Conservation (phyloP, 2,113 vertebrate genomes). For the Chamaea fasciata region DNA sequence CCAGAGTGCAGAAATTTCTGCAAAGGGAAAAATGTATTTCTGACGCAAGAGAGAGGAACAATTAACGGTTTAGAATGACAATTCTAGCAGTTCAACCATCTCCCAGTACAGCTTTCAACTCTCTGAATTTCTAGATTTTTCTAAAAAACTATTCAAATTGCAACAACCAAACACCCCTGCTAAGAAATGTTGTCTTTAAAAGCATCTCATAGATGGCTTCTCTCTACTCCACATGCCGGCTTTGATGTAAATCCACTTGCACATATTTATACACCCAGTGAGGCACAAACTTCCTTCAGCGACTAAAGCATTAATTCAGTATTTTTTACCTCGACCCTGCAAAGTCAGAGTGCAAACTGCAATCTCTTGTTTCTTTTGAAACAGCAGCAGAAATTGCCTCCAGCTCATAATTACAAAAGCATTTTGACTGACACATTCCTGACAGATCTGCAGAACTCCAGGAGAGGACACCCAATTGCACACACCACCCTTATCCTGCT, state of each 20-base stretch:
- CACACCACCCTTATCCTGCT: accelerated
- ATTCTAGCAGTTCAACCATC: background rate
- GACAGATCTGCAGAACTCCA: background rate
- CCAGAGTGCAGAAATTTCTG: background rate
- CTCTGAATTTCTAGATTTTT: background rate
- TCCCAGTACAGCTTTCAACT: background rate
- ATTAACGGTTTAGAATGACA: background rate
- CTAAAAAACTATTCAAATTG: background rate
- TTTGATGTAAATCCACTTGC: background rate
- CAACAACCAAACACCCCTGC: background rate
- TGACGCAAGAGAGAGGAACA: background rate
- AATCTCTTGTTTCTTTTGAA: background rate
- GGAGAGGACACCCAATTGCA: background rate
- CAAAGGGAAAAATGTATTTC: background rate
- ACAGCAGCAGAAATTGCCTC: background rate
- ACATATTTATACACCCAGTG: background rate
- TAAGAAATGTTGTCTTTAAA: background rate
- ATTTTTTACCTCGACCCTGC: background rate
- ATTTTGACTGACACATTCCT: background rate
- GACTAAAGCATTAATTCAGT: background rate
- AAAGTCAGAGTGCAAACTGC: background rate
- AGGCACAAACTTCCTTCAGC: background rate
- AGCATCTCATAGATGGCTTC: background rate
- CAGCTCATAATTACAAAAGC: background rate
- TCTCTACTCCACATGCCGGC: background rate